A percentile compares a stretch with the other conserved stretches of the same genome.
These are phyloP conservation scores for Gymnothorax reevesii DNA, from an alignment of 2,797 vertebrate species.

Conservation along the genomic window DNA sequence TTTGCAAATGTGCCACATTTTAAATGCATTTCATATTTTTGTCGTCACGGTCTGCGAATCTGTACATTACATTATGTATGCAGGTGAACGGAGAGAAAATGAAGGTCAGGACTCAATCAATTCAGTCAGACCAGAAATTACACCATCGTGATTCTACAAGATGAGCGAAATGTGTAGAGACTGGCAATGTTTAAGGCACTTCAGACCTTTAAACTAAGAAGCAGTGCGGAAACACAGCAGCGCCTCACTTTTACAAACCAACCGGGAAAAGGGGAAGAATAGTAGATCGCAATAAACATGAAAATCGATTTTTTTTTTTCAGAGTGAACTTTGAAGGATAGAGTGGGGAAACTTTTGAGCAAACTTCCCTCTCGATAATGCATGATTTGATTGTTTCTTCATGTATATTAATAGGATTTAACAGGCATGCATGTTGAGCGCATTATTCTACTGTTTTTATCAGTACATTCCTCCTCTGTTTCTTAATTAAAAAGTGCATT, in stretches of 20 bases:
- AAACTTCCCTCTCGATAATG: not conserved
- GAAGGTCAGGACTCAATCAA: not conserved
- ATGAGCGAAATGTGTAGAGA: not conserved
- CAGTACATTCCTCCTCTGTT: not conserved
- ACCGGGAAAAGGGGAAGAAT: no score
- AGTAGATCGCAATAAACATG: not conserved
- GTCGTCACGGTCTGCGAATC: not conserved
- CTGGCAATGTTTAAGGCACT: not conserved
- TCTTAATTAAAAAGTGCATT: constrained; percentile 2
- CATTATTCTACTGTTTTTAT: not conserved
- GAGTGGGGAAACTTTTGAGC: not conserved
- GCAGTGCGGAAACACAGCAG: no score
- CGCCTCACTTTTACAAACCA: no score
- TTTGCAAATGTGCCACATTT: not conserved
- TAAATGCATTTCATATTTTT: not conserved
- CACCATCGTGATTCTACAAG: not conserved
- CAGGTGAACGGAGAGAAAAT: not conserved
- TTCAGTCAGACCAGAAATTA: not conserved
- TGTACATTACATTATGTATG: not conserved
- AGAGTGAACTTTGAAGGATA: not conserved
- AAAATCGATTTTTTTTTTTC: not conserved
- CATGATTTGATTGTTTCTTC: not conserved
- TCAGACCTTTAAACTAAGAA: not conserved
- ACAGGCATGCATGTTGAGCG: not conserved
- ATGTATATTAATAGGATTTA: not conserved